A percentile compares a stretch with the other conserved stretches of the same genome.
phyloP scores from a whole-genome alignment of 1,140 invertebrate species.

The Diachasmimorpha longicaudata region DNA sequence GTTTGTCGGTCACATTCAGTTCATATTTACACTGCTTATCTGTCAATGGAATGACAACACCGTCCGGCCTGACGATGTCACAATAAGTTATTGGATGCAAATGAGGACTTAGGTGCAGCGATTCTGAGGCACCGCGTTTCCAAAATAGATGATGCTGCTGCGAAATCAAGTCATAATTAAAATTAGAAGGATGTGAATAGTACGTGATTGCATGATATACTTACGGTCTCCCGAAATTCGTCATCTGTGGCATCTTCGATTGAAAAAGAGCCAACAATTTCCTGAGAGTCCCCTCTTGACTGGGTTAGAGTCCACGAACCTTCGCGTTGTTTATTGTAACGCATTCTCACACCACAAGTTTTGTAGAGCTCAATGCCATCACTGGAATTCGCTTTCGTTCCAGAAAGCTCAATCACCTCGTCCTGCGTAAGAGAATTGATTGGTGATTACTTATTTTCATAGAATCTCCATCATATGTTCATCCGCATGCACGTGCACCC shows the following conservation, averaged over 20 bases:
- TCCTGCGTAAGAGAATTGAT: neutral
- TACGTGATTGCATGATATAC: neutral
- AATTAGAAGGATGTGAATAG: neutral
- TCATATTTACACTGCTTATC: conserved; percentile 26
- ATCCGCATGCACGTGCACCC: too few species aligned
- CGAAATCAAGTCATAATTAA: neutral
- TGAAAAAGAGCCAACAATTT: neutral
- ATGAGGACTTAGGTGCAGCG: neutral
- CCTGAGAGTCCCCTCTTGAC: conserved; percentile 17
- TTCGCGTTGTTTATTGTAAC: conserved; percentile 7
- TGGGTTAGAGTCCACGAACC: conserved; percentile 22
- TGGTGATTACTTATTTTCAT: too few species aligned
- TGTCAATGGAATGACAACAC: conserved; percentile 21
- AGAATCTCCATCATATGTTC: too few species aligned
- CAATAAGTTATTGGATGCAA: conserved; percentile 27
- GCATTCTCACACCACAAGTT: conserved; percentile 34
- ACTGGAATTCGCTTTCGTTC: neutral
- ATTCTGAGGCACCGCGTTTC: neutral
- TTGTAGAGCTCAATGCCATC: conserved; percentile 21
- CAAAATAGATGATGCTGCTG: neutral
- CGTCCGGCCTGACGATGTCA: conserved; percentile 34
- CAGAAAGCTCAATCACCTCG: neutral
- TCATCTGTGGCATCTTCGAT: neutral
- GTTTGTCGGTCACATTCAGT: conserved; percentile 35
- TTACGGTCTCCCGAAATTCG: neutral